A percentile compares a stretch with the other conserved stretches of the same genome.
Evolutionary conservation across 2,797 vertebrate species (phyloP).

Genomic region (Betta splendens): DNA sequence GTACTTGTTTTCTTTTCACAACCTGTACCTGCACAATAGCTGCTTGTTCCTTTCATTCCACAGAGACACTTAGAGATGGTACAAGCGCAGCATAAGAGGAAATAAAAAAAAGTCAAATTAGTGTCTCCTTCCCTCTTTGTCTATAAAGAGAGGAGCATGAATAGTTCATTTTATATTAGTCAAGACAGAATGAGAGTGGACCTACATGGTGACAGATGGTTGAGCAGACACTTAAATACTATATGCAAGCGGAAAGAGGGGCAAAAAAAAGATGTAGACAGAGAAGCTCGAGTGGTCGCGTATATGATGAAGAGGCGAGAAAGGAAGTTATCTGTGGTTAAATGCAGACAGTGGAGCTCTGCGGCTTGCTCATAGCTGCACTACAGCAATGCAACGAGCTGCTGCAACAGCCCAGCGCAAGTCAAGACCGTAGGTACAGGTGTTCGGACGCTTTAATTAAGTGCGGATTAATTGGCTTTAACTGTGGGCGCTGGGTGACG

Average conservation of each 20-base stretch:
- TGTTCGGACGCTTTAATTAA: too few species aligned
- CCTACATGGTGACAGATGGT: conserved; percentile 8
- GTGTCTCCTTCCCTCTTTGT: background rate
- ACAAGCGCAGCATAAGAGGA: background rate
- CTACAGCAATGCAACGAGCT: background rate
- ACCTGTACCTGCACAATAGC: conserved; percentile 19
- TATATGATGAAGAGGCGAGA: conserved; percentile 22
- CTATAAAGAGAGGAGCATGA: background rate
- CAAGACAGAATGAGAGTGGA: conserved; percentile 9
- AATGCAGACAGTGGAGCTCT: conserved; percentile 19
- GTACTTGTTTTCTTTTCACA: background rate
- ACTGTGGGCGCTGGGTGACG: too few species aligned
- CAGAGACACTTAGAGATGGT: background rate
- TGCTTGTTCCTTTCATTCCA: conserved; percentile 9
- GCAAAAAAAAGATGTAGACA: conserved; percentile 3
- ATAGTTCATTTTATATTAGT: conserved; percentile 17
- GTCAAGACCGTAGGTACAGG: too few species aligned
- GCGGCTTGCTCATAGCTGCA: background rate
- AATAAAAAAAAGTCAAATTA: background rate
- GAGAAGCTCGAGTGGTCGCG: background rate
- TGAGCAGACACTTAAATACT: conserved; percentile 28
- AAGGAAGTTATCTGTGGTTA: conserved; percentile 15
- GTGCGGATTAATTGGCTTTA: background rate
- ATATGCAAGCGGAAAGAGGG: conserved; percentile 7
- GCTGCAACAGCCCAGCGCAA: conserved; percentile 3